These are phyloP conservation scores for Sebastes diploproa DNA, from an alignment of 2,797 vertebrate genomes.

Conservation along the genomic window DNA sequence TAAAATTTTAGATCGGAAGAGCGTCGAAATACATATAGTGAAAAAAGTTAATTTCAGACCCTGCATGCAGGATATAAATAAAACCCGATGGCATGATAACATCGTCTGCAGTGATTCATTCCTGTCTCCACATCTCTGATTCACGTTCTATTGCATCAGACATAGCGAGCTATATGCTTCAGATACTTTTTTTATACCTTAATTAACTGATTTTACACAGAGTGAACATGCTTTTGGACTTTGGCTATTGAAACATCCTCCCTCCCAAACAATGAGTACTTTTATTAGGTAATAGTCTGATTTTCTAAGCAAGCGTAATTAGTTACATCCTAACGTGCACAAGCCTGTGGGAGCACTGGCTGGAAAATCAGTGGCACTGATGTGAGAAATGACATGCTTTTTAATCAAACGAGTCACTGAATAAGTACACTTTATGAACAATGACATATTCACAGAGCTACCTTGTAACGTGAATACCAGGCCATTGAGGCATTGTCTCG, in stretches of 20 bases:
- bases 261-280: neutral
- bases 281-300: constrained; percentile 5
- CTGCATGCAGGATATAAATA: neutral
- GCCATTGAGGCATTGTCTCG: neutral
- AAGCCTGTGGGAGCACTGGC: neutral
- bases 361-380: constrained; percentile 7
- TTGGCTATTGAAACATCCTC: neutral
- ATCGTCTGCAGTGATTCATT: constrained; percentile 4
- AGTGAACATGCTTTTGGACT: neutral
- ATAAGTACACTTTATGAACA: neutral
- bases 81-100: neutral
- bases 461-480: neutral
- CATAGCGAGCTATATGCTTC: neutral
- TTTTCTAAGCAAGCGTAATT: neutral
- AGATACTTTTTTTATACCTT: constrained; percentile 1
- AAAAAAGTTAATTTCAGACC: too few relatives aligned
- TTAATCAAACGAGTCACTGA: neutral
- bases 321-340: neutral
- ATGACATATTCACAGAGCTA: neutral
- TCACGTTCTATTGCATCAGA: neutral
- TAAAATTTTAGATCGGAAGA: too few relatives aligned
- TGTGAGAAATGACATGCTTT: constrained; percentile 5
- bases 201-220: neutral
- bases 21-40: too few relatives aligned
- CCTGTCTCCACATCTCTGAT: constrained; percentile 1